Evolutionary conservation across 2,113 vertebrate species (phyloP).

Genomic region (Ophiodon elongatus): DNA sequence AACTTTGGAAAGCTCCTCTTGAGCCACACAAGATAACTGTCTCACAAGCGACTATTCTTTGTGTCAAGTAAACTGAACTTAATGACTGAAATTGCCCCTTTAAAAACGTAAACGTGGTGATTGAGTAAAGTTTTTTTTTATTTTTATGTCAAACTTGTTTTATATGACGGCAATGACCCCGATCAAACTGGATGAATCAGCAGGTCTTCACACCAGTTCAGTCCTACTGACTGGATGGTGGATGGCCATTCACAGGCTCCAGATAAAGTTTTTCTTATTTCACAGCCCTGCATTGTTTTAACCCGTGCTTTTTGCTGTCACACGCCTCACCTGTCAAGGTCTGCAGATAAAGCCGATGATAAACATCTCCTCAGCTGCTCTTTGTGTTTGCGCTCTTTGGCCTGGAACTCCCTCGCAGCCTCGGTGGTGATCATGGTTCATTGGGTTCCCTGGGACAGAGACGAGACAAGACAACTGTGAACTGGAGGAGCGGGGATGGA

Average conservation of each 20-base stretch:
- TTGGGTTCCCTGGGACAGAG: conserved; percentile 8
- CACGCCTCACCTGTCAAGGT: conserved; percentile 64
- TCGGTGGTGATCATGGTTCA: conserved; percentile 69
- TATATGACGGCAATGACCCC: not conserved
- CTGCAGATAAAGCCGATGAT: conserved; percentile 70
- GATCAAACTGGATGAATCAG: not conserved
- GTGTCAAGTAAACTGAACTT: not conserved
- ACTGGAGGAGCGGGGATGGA: not conserved
- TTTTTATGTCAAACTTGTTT: not conserved
- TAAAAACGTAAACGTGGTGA: not conserved
- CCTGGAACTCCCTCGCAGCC: conserved; percentile 66
- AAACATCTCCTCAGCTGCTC: conserved; percentile 73
- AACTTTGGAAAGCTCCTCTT: not conserved
- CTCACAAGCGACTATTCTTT: not conserved
- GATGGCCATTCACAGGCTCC: not conserved
- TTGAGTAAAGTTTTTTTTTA: not conserved
- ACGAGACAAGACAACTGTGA: not conserved
- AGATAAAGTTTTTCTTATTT: not conserved
- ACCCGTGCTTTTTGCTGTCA: not conserved
- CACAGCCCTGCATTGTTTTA: not conserved
- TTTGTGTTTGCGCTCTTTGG: conserved; percentile 72
- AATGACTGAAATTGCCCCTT: not conserved
- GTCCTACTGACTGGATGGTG: not conserved
- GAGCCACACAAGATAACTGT: not conserved
- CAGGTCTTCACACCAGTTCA: not conserved